These are phyloP conservation scores for Falcaria lacertinaria DNA, from an alignment of 2,888 invertebrate genomes.

Conservation along the genomic window DNA sequence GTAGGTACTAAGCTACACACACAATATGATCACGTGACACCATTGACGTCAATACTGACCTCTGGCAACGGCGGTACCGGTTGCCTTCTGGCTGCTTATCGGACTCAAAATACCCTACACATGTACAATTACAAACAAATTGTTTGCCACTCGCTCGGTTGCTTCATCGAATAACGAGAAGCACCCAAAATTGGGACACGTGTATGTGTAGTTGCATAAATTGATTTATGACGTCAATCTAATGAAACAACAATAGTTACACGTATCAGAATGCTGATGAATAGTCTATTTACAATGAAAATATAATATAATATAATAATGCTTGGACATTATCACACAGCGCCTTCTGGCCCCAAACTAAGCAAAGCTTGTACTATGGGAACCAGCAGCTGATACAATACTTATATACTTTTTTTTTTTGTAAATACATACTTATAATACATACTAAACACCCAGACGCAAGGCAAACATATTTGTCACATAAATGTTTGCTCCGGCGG, in stretches of 20 bases:
- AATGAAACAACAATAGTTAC: neutral
- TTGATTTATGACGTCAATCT: neutral
- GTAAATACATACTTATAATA: too few relatives aligned
- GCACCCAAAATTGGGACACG: neutral
- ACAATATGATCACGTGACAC: conserved; percentile 79
- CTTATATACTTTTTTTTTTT: too few relatives aligned
- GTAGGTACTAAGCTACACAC: conserved; percentile 20
- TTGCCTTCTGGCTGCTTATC: conserved; percentile 69
- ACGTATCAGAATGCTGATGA: neutral
- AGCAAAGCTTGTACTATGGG: too few relatives aligned
- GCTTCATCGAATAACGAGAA: neutral
- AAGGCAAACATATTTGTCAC: too few relatives aligned
- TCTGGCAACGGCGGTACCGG: conserved; percentile 71
- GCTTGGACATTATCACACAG: too few relatives aligned
- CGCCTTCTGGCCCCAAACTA: too few relatives aligned
- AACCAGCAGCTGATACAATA: too few relatives aligned
- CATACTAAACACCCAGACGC: too few relatives aligned
- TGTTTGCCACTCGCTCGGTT: neutral
- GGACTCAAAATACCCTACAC: conserved; percentile 61
- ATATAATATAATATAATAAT: too few relatives aligned
- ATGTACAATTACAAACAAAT: conserved; percentile 18
- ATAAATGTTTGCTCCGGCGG: too few relatives aligned
- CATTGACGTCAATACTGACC: conserved; percentile 88
- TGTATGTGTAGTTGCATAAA: neutral
- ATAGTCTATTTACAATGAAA: neutral